Evolutionary conservation across 1,140 invertebrate species (phyloP), one percentile per base, ranked within the genome.

Genomic region (Stenopsyche tienmushanensis): DNA sequence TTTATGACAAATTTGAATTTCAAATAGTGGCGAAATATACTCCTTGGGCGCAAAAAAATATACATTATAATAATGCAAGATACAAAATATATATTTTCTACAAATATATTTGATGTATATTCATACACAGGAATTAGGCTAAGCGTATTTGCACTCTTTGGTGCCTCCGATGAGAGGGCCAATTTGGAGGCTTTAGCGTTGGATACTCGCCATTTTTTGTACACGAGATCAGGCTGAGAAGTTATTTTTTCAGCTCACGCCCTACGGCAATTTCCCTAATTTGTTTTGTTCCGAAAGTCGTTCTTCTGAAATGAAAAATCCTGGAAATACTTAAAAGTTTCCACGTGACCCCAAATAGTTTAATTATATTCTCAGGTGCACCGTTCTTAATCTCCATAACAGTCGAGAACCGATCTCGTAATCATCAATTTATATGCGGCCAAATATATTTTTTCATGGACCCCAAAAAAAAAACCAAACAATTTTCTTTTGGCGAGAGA

Each of bases 1-100:
- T 60, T 60, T 60, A 60, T 60, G 57, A 60, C 57, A 60, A 60
- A 60, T 60, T 60, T 60, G 57, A 60, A 60, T 47, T 60, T 60
- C 57, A 60, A 60, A 60, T 60, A 24, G 41, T 39, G 57, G 57
- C 41, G 23, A 47, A 60, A 60, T 17, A 15, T 24, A 18, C 23
- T 60, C 47, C 42, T 18, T 41, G 39, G 10, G 21, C 24, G 23
- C 25, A 54, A 34, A 20, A 24, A 50, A 50, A 50, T 13, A 50
- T n/a, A n/a, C n/a, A n/a, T n/a, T n/a, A n/a, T n/a, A n/a, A n/a
- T n/a, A n/a, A n/a, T n/a, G n/a, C n/a, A n/a, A n/a, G n/a, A n/a
- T n/a, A n/a, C n/a, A n/a, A n/a, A n/a, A n/a, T n/a, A n/a, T n/a
- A n/a, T n/a, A n/a, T n/a, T n/a, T n/a, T n/a, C n/a, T n/a, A n/a